Conservation (phyloP, 2,888 invertebrate genomes). For the Silvanus unidentatus region DNA sequence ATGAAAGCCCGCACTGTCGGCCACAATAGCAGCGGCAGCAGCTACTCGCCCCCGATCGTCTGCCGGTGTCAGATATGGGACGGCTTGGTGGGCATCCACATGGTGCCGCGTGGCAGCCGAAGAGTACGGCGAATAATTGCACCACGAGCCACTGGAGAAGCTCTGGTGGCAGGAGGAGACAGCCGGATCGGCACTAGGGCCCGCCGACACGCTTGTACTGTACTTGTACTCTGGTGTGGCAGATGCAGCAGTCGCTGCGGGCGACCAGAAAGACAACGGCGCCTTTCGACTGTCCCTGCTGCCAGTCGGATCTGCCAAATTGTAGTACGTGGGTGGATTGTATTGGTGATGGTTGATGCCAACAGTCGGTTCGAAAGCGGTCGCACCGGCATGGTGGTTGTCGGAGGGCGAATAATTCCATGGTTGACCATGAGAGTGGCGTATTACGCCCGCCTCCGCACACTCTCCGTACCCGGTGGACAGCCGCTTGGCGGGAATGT, state of each 20-base stretch:
- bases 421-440: constrained; percentile 64
- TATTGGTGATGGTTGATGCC: constrained; percentile 62
- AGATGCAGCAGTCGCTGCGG: constrained; percentile 54
- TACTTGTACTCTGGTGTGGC: constrained; percentile 58
- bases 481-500: constrained; percentile 82
- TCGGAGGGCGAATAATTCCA: constrained; percentile 70
- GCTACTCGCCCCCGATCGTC: constrained; percentile 65
- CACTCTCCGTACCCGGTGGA: constrained; percentile 49
- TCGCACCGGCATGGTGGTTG: constrained; percentile 48
- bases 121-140: constrained; percentile 62
- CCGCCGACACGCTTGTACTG: constrained; percentile 46
- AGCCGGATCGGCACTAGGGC: constrained; percentile 49
- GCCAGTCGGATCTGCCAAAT: constrained; percentile 60
- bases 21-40: constrained; percentile 51
- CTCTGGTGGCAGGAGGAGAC: constrained; percentile 62
- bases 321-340: constrained; percentile 69
- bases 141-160: constrained; percentile 65
- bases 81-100: constrained; percentile 53
- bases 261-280: constrained; percentile 65
- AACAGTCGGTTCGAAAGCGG: constrained; percentile 54
- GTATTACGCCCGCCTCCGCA: constrained; percentile 65
- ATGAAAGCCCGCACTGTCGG: constrained; percentile 62
- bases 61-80: constrained; percentile 63
- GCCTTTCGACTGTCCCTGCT: constrained; percentile 54
- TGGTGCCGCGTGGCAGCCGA: constrained; percentile 54